A percentile compares a stretch with the other conserved stretches of the same genome.
Evolutionary conservation across 2,113 vertebrate species (phyloP).

Genomic region (Fulmarus glacialis): DNA sequence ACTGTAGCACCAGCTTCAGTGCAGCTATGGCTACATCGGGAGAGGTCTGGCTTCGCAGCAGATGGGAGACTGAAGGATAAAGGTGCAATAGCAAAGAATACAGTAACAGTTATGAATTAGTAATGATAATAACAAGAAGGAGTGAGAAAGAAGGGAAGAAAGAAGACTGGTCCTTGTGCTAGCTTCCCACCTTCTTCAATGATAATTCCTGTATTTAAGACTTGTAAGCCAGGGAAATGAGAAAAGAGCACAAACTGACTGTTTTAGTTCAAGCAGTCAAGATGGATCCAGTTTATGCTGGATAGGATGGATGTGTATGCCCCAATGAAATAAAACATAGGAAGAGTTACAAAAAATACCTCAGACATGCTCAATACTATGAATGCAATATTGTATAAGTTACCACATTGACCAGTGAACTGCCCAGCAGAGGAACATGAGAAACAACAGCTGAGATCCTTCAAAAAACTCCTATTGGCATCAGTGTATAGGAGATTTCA

Average conservation of each 20-base stretch:
- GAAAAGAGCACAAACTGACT: neutral
- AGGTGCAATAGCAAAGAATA: neutral
- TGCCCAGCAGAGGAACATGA: neutral
- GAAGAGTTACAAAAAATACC: neutral
- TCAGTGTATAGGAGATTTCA: neutral
- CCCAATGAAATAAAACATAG: neutral
- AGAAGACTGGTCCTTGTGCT: neutral
- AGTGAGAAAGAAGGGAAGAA: neutral
- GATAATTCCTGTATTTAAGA: neutral
- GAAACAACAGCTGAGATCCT: neutral
- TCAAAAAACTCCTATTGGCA: neutral
- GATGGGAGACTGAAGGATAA: neutral
- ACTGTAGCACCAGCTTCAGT: neutral
- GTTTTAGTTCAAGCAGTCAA: neutral
- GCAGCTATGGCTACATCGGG: rapidly evolving
- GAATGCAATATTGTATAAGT: neutral
- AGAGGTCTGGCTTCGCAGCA: neutral
- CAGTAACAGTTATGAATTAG: neutral
- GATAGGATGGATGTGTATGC: neutral
- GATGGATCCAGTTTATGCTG: neutral
- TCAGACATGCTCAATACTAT: neutral
- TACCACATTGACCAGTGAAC: neutral
- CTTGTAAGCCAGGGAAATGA: neutral
- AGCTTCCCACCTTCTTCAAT: neutral
- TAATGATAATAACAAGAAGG: neutral